Evolutionary conservation across 2,888 invertebrate genomes (phyloP).

Genomic region (Plutella xylostella): DNA sequence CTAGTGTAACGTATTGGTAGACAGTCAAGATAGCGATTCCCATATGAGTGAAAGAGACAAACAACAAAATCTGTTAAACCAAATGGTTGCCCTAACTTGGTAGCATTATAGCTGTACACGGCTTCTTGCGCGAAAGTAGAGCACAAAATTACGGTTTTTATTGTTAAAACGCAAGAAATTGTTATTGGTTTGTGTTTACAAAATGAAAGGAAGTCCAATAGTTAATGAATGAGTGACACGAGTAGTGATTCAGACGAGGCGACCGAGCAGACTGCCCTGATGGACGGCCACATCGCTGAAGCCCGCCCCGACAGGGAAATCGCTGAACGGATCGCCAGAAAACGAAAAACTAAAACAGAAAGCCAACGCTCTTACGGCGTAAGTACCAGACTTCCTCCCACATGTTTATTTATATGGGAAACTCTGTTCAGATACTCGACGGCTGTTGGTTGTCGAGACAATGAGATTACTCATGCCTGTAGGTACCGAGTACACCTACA

Average conservation of each 20-base stretch:
- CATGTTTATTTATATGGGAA: too few species aligned
- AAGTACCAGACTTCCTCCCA: slow-evolving; percentile 33
- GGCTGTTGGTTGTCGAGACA: too few species aligned
- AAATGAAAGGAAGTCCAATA: slow-evolving; percentile 25
- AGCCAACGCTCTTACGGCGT: slow-evolving; percentile 67
- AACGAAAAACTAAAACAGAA: slow-evolving; percentile 66
- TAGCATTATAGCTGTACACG: background rate
- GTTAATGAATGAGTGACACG: slow-evolving; percentile 41
- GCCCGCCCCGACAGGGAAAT: slow-evolving; percentile 69
- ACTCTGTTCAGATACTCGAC: too few species aligned
- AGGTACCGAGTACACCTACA: too few species aligned
- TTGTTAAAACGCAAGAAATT: background rate
- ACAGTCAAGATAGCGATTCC: background rate
- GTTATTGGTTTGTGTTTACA: slow-evolving; percentile 17
- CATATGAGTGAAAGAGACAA: background rate
- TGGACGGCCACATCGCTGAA: slow-evolving; percentile 86
- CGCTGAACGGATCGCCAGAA: slow-evolving; percentile 64
- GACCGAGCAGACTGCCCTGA: slow-evolving; percentile 83
- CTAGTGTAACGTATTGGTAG: too few species aligned
- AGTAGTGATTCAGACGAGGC: slow-evolving; percentile 67
- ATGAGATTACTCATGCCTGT: too few species aligned
- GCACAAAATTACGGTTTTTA: background rate
- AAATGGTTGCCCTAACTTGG: too few species aligned
- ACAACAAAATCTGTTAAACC: too few species aligned
- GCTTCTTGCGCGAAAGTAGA: slow-evolving; percentile 2